Percentiles rank a stretch among this genome's conserved stretches.
Evolutionary conservation across 2,888 invertebrate genomes (phyloP).

Genomic region (Cryptus armator): DNA sequence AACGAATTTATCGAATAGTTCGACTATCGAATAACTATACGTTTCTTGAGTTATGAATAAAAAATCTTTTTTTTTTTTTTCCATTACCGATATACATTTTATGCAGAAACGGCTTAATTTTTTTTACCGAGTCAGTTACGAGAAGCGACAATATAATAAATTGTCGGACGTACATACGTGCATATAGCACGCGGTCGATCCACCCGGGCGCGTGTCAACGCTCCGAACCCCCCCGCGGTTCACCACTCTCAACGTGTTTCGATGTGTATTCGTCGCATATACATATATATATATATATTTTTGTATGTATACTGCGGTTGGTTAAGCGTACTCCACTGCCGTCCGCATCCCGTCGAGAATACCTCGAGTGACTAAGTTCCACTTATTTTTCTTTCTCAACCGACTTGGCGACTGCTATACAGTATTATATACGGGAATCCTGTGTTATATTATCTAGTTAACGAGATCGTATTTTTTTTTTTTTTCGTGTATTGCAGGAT

Average conservation of each 20-base stretch:
- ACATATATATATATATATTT: conserved; percentile 12
- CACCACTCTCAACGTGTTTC: conserved; percentile 37
- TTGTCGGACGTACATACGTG: conserved; percentile 47
- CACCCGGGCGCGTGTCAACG: conserved; percentile 67
- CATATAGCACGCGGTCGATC: conserved; percentile 61
- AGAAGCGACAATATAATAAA: conserved; percentile 60
- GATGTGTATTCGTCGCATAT: conserved; percentile 20
- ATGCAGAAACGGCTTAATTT: neutral
- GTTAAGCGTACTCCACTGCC: conserved; percentile 16
- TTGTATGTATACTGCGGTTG: conserved; percentile 8
- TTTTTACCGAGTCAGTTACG: conserved; percentile 6
- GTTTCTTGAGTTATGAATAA: neutral
- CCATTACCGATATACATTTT: neutral
- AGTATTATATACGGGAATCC: neutral
- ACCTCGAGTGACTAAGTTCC: conserved; percentile 44
- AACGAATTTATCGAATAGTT: conserved; percentile 11
- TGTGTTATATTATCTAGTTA: neutral
- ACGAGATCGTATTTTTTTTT: neutral
- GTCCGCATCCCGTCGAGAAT: conserved; percentile 21
- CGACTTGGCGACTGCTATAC: neutral
- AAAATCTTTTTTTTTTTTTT: neutral
- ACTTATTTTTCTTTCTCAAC: conserved; percentile 17
- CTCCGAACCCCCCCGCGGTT: conserved; percentile 56
- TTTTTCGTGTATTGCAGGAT: conserved; percentile 90
- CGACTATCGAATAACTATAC: neutral